Evolutionary conservation across 2,888 invertebrate genomes (phyloP), one percentile per base, ranked within the genome.

Genomic region (Malthinus seriepunctatus): DNA sequence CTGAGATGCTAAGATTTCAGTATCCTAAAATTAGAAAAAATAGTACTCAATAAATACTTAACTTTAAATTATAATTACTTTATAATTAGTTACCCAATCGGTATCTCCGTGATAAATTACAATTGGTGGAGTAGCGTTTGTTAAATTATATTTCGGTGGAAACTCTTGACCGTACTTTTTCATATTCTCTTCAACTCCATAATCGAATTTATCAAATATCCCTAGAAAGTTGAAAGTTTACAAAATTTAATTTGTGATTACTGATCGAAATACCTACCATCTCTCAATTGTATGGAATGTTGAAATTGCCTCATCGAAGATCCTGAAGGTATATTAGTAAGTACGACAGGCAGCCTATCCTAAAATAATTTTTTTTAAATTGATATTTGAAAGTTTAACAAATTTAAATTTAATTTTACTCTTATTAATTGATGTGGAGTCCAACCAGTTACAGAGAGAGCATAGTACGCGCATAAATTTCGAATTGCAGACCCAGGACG

Each of bases 231-330:
- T 35, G 2, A 11, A 14, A 39, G 14, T 14, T 12, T 6, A 2
- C 2, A 39, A 39, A 10, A 11, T 11, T 10, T n/a, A 2, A 1
- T 46, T 3, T 8, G 76, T 78, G 7, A 74, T 73, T n/a, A n/a
- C n/a, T n/a, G n/a, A n/a, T n/a, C n/a, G n/a, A n/a, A n/a, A n/a
- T n/a, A n/a, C n/a, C n/a, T 0, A 81, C 79, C 31, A 78, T 79
- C 66, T 79, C 5, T 79, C 6, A 80, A 63, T 63, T 84, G 84
- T 0, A 80, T 81, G 62, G 78, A 83, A 68, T 84, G 84, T 7
- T 82, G 70, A n/a, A 83, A 62, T 69, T 83, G 83, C 63, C 78
- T 76, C 0, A 80, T 76, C 0, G 83, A 80, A 1, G 82, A 78
- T 33, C 60, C 55, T 10, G 45, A 75, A 4, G 78, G 78, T 7